Evolutionary conservation across 2,113 vertebrate species (phyloP).

Genomic region (Semnornis frantzii): DNA sequence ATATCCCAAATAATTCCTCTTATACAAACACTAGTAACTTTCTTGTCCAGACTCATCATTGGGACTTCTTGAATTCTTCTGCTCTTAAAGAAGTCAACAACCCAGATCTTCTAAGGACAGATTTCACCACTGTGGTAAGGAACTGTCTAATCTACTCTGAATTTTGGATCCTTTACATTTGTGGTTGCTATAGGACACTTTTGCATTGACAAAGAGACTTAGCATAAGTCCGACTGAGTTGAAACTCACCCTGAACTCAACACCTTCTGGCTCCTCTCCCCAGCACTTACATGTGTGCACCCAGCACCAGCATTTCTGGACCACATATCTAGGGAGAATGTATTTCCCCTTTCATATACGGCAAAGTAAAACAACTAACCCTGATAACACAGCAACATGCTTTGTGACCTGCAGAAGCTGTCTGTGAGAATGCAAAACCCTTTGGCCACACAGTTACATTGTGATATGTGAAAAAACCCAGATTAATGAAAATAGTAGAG

Average conservation of each 20-base stretch:
- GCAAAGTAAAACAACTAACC: slow-evolving; percentile 30
- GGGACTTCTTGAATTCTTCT: not conserved
- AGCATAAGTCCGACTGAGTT: not conserved
- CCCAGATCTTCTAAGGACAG: not conserved
- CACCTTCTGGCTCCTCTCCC: not conserved
- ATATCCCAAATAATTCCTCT: slow-evolving; percentile 8
- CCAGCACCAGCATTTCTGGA: not conserved
- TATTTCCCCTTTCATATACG: not conserved
- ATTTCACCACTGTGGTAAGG: not conserved
- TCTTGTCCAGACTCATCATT: not conserved
- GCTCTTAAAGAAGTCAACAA: slow-evolving; percentile 5
- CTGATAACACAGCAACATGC: slow-evolving; percentile 34
- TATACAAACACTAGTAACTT: not conserved
- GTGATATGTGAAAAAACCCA: slow-evolving; percentile 28
- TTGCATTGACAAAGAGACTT: not conserved
- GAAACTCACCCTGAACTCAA: not conserved
- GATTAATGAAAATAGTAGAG: not conserved
- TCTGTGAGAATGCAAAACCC: not conserved
- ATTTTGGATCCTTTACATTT: not conserved
- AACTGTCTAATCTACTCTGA: not conserved
- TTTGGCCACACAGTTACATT: slow-evolving; percentile 1
- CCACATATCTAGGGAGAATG: not conserved
- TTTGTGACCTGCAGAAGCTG: not conserved
- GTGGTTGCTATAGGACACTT: not conserved
- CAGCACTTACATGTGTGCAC: not conserved